These are phyloP conservation scores for Botrylloides violaceus DNA, from an alignment of 23 tunicate genomes.

Conservation along the genomic window DNA sequence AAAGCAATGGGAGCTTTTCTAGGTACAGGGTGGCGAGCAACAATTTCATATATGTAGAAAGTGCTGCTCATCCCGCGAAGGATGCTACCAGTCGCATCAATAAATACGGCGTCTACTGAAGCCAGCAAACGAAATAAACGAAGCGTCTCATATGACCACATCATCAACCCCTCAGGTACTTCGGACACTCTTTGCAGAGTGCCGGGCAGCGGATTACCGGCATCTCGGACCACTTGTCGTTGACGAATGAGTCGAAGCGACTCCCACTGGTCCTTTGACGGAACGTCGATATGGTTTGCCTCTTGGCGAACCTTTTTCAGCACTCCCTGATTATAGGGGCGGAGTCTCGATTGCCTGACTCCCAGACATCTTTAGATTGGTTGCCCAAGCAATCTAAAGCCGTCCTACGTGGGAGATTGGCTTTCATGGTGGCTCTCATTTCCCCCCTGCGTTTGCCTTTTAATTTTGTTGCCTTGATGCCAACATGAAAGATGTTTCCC, in stretches of 20 bases:
- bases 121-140: not conserved
- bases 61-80: not conserved
- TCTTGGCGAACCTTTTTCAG: not conserved
- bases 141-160: slow-evolving; percentile 1
- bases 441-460: not conserved
- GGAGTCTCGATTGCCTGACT: slow-evolving; percentile 9
- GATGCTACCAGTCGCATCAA: slow-evolving; percentile 15
- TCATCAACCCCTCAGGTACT: not conserved
- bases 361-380: not conserved
- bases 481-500: not conserved
- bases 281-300: not conserved
- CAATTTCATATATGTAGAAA: slow-evolving; percentile 9
- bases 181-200: not conserved
- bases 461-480: not conserved
- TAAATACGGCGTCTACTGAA: not conserved
- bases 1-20: slow-evolving; percentile 20
- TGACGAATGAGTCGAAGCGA: not conserved
- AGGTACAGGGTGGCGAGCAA: not conserved
- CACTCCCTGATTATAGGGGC: not conserved
- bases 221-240: not conserved
- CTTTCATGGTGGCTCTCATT: not conserved
- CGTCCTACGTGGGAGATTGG: not conserved
- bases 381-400: not conserved
- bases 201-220: not conserved
- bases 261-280: not conserved